Evolutionary conservation across 2,797 vertebrate genomes (phyloP).

Genomic region (Typhlichthys subterraneus): DNA sequence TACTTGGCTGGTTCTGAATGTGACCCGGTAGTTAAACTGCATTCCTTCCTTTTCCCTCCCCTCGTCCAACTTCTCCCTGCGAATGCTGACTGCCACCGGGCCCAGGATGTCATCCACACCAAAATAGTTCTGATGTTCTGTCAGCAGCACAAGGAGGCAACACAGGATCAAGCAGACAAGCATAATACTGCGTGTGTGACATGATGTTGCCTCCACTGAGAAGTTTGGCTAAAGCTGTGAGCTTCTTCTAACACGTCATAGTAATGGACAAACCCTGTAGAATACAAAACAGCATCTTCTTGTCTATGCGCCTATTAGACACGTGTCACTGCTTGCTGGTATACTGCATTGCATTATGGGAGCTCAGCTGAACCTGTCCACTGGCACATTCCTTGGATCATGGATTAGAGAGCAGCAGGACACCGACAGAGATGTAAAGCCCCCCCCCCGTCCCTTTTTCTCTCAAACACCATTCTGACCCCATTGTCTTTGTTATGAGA

Average conservation of each 20-base stretch:
- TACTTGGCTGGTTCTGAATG: constrained; percentile 98
- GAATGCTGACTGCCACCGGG: constrained; percentile 92
- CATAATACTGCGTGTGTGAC: not conserved
- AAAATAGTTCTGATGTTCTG: constrained; percentile 98
- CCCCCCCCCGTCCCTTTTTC: not conserved
- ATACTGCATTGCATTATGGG: not conserved
- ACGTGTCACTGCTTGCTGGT: not conserved
- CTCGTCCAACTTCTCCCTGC: constrained; percentile 92
- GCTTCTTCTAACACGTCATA: not conserved
- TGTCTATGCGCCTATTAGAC: not conserved
- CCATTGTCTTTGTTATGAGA: constrained; percentile 22
- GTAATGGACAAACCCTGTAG: not conserved
- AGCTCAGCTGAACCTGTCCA: constrained; percentile 9
- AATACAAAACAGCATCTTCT: not conserved
- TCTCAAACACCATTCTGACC: constrained; percentile 16
- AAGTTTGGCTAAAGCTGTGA: not conserved
- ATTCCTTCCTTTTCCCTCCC: constrained; percentile 90
- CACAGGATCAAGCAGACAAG: not conserved
- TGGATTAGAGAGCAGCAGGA: constrained; percentile 27
- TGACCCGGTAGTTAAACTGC: constrained; percentile 91
- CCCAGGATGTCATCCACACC: constrained; percentile 94
- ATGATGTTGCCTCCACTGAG: not conserved
- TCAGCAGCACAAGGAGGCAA: constrained; percentile 15
- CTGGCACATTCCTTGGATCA: not conserved
- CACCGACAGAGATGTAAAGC: constrained; percentile 18